Evolutionary conservation across 2,888 invertebrate genomes (phyloP).

Genomic region (Agonopterix alstromeriana): DNA sequence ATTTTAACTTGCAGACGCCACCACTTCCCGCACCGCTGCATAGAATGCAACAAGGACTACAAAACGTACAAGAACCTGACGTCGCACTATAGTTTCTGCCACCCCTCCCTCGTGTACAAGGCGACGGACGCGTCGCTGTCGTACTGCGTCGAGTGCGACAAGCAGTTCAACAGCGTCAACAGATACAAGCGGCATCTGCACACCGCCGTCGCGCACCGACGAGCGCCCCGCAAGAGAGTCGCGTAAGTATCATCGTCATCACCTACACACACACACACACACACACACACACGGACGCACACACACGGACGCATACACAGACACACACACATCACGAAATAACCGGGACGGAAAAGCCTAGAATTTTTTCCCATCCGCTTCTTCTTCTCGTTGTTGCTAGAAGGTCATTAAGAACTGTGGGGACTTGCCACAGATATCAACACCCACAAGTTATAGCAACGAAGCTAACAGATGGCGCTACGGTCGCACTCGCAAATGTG

Average conservation of each 20-base stretch:
- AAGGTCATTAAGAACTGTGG: no score
- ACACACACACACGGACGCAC: no score
- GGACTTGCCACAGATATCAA: no score
- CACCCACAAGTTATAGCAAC: no score
- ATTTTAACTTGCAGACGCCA: conserved; percentile 19
- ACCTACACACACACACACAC: no score
- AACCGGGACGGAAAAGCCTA: no score
- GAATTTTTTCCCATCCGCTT: no score
- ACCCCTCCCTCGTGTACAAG: conserved; percentile 20
- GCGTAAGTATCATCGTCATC: conserved; percentile 16
- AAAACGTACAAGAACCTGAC: conserved; percentile 15
- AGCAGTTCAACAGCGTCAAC: conserved; percentile 31
- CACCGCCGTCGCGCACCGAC: conserved; percentile 31
- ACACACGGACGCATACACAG: no score
- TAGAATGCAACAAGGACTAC: conserved; percentile 22
- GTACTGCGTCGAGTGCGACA: conserved; percentile 56
- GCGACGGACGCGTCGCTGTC: conserved; percentile 21
- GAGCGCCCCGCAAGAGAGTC: conserved; percentile 19
- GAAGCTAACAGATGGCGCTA: no score
- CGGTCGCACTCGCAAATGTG: no score
- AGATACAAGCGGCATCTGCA: conserved; percentile 40
- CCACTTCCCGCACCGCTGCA: conserved; percentile 31
- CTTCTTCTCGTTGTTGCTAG: no score
- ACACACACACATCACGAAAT: no score
- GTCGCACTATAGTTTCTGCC: conserved; percentile 20